Conservation (phyloP, 1,140 invertebrate genomes). For the Ips typographus region DNA sequence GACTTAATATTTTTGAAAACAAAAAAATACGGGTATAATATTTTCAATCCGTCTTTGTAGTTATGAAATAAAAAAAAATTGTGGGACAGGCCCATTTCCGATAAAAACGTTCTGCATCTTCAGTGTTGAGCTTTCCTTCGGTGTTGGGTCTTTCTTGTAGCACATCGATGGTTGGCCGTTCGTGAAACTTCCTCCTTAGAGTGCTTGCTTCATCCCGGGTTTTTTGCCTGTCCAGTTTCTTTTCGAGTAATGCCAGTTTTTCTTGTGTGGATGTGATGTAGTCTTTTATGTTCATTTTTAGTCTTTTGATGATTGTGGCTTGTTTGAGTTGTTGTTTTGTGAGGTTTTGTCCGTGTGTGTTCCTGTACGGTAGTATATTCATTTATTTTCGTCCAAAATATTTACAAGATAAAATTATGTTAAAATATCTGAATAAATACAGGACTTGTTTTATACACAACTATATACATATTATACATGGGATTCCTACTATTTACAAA, state of each 20-base stretch:
- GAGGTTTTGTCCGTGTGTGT: neutral
- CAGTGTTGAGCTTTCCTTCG: neutral
- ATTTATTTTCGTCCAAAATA: no score
- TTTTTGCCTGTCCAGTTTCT: constrained; percentile 4
- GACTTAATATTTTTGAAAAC: no score
- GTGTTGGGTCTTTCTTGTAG: constrained; percentile 1
- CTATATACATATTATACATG: no score
- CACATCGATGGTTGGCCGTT: neutral
- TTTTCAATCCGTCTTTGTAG: no score
- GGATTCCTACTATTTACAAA: no score
- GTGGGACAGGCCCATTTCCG: no score
- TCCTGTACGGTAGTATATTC: no score
- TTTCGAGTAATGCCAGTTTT: neutral
- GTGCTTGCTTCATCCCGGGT: constrained; percentile 1
- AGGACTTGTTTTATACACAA: no score
- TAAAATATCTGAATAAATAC: no score
- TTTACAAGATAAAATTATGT: no score
- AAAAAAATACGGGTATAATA: no score
- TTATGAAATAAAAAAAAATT: no score
- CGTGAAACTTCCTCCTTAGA: neutral
- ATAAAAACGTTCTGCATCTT: neutral
- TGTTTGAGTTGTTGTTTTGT: neutral
- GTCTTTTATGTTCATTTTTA: neutral
- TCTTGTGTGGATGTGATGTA: neutral
- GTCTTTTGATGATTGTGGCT: neutral